phyloP scores from a whole-genome alignment of 2,113 vertebrate genomes.

The Daphoenositta chrysoptera region DNA sequence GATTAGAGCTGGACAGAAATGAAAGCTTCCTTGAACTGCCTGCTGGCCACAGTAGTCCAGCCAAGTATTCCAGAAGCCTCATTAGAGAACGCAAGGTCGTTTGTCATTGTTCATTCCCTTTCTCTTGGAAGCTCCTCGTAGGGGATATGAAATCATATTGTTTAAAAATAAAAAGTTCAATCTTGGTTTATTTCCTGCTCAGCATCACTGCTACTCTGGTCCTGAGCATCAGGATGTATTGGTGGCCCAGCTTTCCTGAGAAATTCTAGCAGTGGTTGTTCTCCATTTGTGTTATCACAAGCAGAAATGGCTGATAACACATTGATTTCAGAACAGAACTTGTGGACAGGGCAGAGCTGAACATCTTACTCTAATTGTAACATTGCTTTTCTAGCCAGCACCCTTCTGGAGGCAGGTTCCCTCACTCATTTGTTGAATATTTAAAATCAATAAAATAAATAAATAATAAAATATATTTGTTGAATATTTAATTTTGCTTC shows the following conservation, averaged over 20 bases:
- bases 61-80: not conserved
- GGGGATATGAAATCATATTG: not conserved
- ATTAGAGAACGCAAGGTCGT: not conserved
- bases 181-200: not conserved
- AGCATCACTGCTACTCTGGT: not conserved
- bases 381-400: not conserved
- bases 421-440: not conserved
- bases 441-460: not conserved
- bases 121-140: rapidly evolving
- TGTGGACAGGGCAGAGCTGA: not conserved
- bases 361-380: not conserved
- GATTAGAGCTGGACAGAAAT: not conserved
- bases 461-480: not conserved
- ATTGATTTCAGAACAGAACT: not conserved
- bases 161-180: not conserved
- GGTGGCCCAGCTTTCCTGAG: not conserved
- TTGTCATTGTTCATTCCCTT: not conserved
- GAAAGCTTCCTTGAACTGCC: not conserved
- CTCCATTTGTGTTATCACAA: not conserved
- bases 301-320: not conserved
- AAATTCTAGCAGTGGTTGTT: not conserved
- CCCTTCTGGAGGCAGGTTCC: not conserved
- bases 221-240: not conserved
- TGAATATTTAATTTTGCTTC: not conserved
- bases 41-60: not conserved